Evolutionary conservation across 2,797 vertebrate genomes (phyloP).

Genomic region (Cynopterus sphinx): DNA sequence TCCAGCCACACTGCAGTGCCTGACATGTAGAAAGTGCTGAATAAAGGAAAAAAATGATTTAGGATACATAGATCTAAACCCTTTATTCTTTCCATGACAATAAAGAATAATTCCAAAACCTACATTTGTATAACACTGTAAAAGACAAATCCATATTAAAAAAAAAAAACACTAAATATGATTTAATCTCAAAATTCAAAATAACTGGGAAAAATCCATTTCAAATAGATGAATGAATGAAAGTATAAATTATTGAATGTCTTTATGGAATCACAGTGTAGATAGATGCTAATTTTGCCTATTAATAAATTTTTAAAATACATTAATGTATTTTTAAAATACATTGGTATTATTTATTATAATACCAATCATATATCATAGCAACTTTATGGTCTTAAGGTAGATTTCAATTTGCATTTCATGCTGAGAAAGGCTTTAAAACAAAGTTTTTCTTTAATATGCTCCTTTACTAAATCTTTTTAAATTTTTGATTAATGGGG

Average conservation of each 20-base stretch:
- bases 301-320: neutral
- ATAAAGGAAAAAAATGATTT: neutral
- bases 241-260: neutral
- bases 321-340: neutral
- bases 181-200: slow-evolving; percentile 43
- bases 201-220: neutral
- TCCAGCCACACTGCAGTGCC: neutral
- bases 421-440: neutral
- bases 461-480: neutral
- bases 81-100: slow-evolving; percentile 21
- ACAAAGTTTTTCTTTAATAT: slow-evolving; percentile 1
- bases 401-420: neutral
- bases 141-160: neutral
- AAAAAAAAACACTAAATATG: neutral
- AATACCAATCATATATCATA: neutral
- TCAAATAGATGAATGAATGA: neutral
- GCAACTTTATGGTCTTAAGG: neutral
- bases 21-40: neutral
- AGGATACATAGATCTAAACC: neutral
- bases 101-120: neutral
- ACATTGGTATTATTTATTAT: neutral
- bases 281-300: neutral
- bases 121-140: neutral
- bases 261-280: neutral
- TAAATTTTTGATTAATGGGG: neutral